These are phyloP conservation scores for Ataeniobius toweri DNA, from an alignment of 2,797 vertebrate genomes.

Conservation along the genomic window DNA sequence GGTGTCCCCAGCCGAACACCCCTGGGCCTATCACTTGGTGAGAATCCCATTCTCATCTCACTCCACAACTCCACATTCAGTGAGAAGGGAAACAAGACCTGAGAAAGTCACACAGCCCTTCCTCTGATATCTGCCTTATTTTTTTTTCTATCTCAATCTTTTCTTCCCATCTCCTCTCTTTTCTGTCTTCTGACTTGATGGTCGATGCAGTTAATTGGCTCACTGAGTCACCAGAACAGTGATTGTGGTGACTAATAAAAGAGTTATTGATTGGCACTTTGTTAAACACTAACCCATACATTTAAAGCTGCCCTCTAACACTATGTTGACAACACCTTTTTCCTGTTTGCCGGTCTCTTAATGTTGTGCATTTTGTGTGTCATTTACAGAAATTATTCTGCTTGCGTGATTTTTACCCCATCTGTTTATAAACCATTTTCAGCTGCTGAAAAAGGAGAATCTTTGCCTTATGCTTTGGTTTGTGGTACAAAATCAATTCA, in stretches of 20 bases:
- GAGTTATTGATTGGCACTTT: conserved; percentile 87
- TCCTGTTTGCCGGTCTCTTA: conserved; percentile 82
- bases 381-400: conserved; percentile 66
- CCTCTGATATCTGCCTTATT: conserved; percentile 62
- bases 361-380: conserved; percentile 81
- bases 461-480: neutral
- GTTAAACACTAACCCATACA: conserved; percentile 81
- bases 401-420: conserved; percentile 20
- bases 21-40: conserved; percentile 82
- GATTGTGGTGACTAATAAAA: conserved; percentile 91
- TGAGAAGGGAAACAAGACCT: conserved; percentile 66
- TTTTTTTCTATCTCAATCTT: conserved; percentile 45
- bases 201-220: conserved; percentile 89
- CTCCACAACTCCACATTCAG: conserved; percentile 47
- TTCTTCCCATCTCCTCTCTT: conserved; percentile 34
- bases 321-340: conserved; percentile 86
- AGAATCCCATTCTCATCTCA: conserved; percentile 80
- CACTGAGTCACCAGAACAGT: conserved; percentile 85
- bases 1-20: conserved; percentile 80
- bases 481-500: neutral
- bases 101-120: conserved; percentile 82
- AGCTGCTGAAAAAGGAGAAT: neutral
- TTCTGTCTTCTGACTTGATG: conserved; percentile 49
- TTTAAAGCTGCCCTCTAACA: conserved; percentile 81
- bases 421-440: conserved; percentile 22